Base-by-base conservation (phyloP, 2,113 vertebrate genomes). In the Colaptes auratus region DNA sequence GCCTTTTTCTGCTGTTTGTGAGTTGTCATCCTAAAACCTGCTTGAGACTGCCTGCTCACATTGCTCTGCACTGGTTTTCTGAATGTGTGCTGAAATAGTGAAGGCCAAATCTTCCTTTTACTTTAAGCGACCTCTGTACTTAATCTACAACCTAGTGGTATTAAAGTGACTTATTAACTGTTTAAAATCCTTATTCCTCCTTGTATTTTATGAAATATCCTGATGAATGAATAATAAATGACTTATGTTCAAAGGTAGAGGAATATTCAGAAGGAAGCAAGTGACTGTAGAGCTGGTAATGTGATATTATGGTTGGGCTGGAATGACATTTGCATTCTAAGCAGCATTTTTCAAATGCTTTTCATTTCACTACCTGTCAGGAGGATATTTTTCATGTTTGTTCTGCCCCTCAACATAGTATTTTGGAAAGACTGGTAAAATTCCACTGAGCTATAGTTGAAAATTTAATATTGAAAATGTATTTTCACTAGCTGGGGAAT, bases 281-380 rank as follows among this genome's bases (percentile, higher is more conserved):
- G 77, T 25, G n/a, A 66, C 67, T 82, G 8, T 76, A 82, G 44
- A 82, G 55, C 35, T 84, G 35, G 59, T 85, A 84, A 90, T 46
- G 63, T 73, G 63, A 33, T 73, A 46, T 82, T 91, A 82, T 82
- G 39, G 35, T 53, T 73, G 55, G 24, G 44, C 18, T 87, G 30
- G 21, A 84, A 92, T 36, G 52, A 42, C 52, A 76, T 88, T 90
- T 90, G 92, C 65, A 89, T 84, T 92, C 73, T 58, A 90, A 92
- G 66, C 33, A 53, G 39, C 50, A 76, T 86, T 95, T 93, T 93
- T 92, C 67, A 92, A 64, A 82, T 67, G 66, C 6, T 87, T 93
- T 82, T 89, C 74, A 86, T 92, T 88, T 90, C 73, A 59, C 33
- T 90, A 27, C 42, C 36, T 90, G 77, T 94, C 89, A 94, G 59